Evolutionary conservation across 2,113 vertebrate genomes (phyloP), one percentile per base, ranked within the genome.

Genomic region (Psilopogon haemacephalus): DNA sequence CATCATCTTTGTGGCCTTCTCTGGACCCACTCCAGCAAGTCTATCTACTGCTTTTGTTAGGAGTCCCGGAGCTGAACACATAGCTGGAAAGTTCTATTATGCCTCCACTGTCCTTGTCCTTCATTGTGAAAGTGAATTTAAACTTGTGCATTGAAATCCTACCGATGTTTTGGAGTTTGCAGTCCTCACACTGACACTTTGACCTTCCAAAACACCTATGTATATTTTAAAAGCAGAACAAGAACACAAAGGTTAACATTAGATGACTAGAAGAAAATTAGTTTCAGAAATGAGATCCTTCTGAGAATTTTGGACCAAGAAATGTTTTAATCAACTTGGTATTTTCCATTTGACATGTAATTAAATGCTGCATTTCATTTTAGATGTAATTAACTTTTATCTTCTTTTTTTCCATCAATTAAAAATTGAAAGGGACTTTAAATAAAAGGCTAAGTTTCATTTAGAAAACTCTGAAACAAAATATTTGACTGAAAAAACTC

Each of bases 281-380:
- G 19, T 69, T 88, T 83, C 21, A 83, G 42, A 88, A 95, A 71
- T 72, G 1, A 82, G 46, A 71, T 71, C 35, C 32, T 82, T 84
- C 44, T n/a, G 88, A 88, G 59, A 83, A 72, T 90, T 88, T 71
- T 75, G 26, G 54, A 79, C 37, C 24, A 82, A 82, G 33, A 71
- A 84, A 78, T 46, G 0, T 83, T 95, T 69, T 79, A 88, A 95
- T 76, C 55, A 72, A 56, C 38, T 72, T 59, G 77, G 21, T 80
- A 88, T 72, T 79, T 92, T 86, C 44, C 48, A 38, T 74, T 23
- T 82, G 82, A 67, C 37, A 59, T 74, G 40, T 90, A 86, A 88
- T 90, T 96, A 92, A 94, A 88, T 58, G 55, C n/a, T 80, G 78
- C 32, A 62, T 74, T 90, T 94, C 30, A 74, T 73, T 84, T 86